Evolutionary conservation across 2,113 vertebrate genomes (phyloP).

Genomic region (Mellivora capensis): DNA sequence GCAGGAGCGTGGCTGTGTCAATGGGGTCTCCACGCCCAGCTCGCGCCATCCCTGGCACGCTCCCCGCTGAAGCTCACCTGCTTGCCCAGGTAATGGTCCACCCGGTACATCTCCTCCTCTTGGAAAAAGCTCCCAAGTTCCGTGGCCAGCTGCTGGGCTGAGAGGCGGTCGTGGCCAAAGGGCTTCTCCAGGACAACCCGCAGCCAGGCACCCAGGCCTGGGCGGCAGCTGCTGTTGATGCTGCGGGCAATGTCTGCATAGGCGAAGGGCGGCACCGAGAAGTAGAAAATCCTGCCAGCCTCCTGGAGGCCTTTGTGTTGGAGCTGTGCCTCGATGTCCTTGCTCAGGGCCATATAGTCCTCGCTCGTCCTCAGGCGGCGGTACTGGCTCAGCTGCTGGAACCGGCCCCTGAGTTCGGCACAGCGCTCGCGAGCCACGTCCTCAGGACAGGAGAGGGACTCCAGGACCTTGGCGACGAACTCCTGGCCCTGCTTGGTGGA

Average conservation of each 20-base stretch:
- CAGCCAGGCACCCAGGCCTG: conserved; percentile 85
- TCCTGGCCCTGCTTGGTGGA: conserved; percentile 79
- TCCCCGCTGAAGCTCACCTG: conserved; percentile 82
- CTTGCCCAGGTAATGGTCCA: conserved; percentile 98
- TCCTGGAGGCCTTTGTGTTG: conserved; percentile 86
- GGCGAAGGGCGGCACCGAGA: conserved; percentile 93
- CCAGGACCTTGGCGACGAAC: conserved; percentile 87
- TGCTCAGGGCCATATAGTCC: conserved; percentile 86
- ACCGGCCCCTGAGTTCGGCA: conserved; percentile 89
- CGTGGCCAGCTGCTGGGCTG: conserved; percentile 88
- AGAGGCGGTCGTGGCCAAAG: conserved; percentile 92
- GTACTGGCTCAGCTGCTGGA: conserved; percentile 89
- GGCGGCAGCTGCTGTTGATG: conserved; percentile 90
- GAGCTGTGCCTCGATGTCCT: conserved; percentile 82
- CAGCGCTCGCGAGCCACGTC: conserved; percentile 82
- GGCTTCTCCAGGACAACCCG: conserved; percentile 96
- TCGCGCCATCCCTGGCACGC: fast-evolving
- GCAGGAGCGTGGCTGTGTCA: fast-evolving
- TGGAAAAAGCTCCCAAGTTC: conserved; percentile 87
- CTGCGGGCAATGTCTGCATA: conserved; percentile 89
- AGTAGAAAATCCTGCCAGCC: conserved; percentile 93
- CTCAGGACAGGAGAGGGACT: conserved; percentile 84
- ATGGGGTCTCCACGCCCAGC: fast-evolving
- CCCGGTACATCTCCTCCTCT: conserved; percentile 96
- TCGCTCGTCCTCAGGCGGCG: conserved; percentile 84